These are phyloP conservation scores for Physocephala rufipes DNA, from an alignment of 2,888 invertebrate genomes.

Conservation along the genomic window DNA sequence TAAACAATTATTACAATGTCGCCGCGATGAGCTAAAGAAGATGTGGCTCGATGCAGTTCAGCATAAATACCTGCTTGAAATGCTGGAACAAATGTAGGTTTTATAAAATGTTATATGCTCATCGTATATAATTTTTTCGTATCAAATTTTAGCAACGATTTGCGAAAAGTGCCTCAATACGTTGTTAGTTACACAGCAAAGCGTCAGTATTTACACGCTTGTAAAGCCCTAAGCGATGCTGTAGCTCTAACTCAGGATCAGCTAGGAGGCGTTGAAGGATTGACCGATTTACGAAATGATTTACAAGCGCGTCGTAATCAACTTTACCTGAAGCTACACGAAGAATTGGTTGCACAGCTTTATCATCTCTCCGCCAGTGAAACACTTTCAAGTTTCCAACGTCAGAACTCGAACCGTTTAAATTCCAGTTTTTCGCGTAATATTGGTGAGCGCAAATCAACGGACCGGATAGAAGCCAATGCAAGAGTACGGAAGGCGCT, in stretches of 20 bases:
- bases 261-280: slow-evolving; percentile 83
- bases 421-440: slow-evolving; percentile 71
- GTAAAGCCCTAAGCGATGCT: slow-evolving; percentile 80
- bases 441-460: slow-evolving; percentile 69
- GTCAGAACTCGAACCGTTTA: slow-evolving; percentile 72
- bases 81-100: slow-evolving; percentile 82
- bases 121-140: slow-evolving; percentile 10
- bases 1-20: slow-evolving; percentile 85
- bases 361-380: slow-evolving; percentile 73
- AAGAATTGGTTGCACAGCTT: slow-evolving; percentile 77
- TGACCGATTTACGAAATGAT: slow-evolving; percentile 81
- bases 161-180: slow-evolving; percentile 78
- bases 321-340: slow-evolving; percentile 74
- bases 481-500: slow-evolving; percentile 68
- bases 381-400: slow-evolving; percentile 67
- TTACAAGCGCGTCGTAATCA: slow-evolving; percentile 72
- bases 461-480: slow-evolving; percentile 68
- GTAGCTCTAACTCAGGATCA: slow-evolving; percentile 75
- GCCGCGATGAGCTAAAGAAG: slow-evolving; percentile 90
- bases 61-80: slow-evolving; percentile 87
- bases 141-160: slow-evolving; percentile 71
- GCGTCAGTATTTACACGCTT: slow-evolving; percentile 86
- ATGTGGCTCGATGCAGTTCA: slow-evolving; percentile 97
- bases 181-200: slow-evolving; percentile 73
- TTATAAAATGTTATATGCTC: slow-evolving; percentile 1